Conservation (phyloP, 1,140 invertebrate species). For the Drosophila cardini region DNA sequence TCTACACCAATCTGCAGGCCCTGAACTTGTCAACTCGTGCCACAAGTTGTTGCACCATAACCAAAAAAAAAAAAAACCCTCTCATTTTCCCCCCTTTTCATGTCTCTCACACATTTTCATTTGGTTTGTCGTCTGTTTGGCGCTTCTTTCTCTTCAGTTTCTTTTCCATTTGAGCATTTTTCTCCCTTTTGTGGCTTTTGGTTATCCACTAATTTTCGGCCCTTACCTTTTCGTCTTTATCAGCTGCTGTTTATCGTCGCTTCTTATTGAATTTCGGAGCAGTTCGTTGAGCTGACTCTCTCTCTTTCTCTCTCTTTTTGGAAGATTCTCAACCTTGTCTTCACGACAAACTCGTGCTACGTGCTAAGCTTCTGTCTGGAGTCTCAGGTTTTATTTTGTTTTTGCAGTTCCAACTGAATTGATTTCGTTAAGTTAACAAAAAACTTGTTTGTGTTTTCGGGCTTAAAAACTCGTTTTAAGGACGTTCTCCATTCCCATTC, state of each 20-base stretch:
- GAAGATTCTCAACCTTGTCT: slow-evolving; percentile 20
- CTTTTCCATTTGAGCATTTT: slow-evolving; percentile 2
- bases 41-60: slow-evolving; percentile 68
- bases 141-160: slow-evolving; percentile 19
- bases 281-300: slow-evolving; percentile 30
- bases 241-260: slow-evolving; percentile 74
- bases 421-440: slow-evolving; percentile 67
- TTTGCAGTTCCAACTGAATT: slow-evolving; percentile 52
- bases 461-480: slow-evolving; percentile 70
- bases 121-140: slow-evolving; percentile 10
- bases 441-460: slow-evolving; percentile 74
- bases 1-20: slow-evolving; percentile 15
- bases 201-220: slow-evolving; percentile 72
- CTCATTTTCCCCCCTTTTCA: neutral
- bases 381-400: slow-evolving; percentile 19
- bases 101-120: slow-evolving; percentile 21
- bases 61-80: slow-evolving; percentile 4
- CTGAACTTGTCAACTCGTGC: slow-evolving; percentile 71
- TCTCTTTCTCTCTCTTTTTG: neutral
- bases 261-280: slow-evolving; percentile 69
- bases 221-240: slow-evolving; percentile 69
- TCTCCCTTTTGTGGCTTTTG: slow-evolving; percentile 35
- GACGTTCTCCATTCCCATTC: slow-evolving; percentile 48
- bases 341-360: slow-evolving; percentile 63
- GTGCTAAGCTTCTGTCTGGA: slow-evolving; percentile 9